phyloP scores from a whole-genome alignment of 2,888 invertebrate species.

The Timema cristinae region DNA sequence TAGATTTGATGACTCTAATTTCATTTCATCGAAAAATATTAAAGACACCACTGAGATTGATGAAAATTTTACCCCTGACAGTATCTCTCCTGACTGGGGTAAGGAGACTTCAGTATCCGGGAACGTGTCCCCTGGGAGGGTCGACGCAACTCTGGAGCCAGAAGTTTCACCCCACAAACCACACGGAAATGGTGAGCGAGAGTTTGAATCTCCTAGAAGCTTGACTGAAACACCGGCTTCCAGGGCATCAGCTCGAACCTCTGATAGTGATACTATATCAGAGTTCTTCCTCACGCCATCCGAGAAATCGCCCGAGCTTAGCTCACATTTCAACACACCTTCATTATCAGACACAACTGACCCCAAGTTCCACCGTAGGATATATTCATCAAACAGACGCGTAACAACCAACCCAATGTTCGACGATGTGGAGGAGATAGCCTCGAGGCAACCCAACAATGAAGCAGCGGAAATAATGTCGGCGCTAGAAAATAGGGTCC shows the following conservation, averaged over 20 bases:
- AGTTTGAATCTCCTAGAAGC: too few relatives aligned
- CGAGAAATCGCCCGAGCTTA: slow-evolving; percentile 18
- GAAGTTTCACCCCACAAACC: too few relatives aligned
- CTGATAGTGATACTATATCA: slow-evolving; percentile 21
- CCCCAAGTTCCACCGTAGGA: not conserved
- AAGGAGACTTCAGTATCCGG: too few relatives aligned
- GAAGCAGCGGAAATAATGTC: slow-evolving; percentile 31
- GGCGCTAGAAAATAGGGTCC: slow-evolving; percentile 25
- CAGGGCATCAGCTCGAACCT: slow-evolving; percentile 4
- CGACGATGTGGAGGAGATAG: slow-evolving; percentile 24
- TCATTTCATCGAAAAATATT: not conserved
- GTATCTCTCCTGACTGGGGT: slow-evolving; percentile 29
- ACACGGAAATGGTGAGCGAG: too few relatives aligned
- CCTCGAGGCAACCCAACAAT: slow-evolving; percentile 23
- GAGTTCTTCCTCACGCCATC: slow-evolving; percentile 24
- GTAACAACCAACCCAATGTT: not conserved
- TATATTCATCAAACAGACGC: slow-evolving; percentile 4
- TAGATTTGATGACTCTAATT: slow-evolving; percentile 8
- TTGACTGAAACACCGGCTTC: slow-evolving; percentile 11
- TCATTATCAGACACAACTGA: not conserved
- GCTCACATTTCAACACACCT: not conserved
- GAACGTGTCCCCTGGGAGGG: too few relatives aligned
- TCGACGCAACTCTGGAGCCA: too few relatives aligned
- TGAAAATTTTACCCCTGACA: slow-evolving; percentile 29
- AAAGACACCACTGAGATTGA: slow-evolving; percentile 17